Conservation (phyloP, 2,113 vertebrate species). For the Cebidichthys violaceus region DNA sequence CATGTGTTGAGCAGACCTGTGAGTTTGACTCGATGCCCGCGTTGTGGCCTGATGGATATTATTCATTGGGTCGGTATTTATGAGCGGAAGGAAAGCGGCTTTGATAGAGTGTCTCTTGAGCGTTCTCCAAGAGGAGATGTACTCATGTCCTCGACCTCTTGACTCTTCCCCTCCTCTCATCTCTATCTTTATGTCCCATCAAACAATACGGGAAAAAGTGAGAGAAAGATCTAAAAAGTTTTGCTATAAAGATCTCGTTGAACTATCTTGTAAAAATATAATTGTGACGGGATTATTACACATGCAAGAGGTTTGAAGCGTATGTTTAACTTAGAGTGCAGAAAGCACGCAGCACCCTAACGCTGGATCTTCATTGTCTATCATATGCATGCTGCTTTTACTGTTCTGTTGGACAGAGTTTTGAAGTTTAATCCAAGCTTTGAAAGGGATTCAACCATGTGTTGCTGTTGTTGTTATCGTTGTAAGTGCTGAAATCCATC, state of each 20-base stretch:
- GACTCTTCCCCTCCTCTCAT: constrained; percentile 57
- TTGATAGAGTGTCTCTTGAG: constrained; percentile 70
- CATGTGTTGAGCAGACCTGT: constrained; percentile 80
- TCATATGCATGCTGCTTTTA: background rate
- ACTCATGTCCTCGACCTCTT: constrained; percentile 70
- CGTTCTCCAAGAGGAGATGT: constrained; percentile 68
- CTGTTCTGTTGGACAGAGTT: constrained; percentile 18
- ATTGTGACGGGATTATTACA: constrained; percentile 24
- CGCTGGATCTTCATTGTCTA: background rate
- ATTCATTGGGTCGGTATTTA: constrained; percentile 73
- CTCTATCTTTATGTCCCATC: constrained; percentile 59
- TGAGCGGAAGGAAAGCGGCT: constrained; percentile 71
- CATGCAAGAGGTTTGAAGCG: constrained; percentile 17
- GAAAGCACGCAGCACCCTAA: background rate
- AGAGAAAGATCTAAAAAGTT: constrained; percentile 35
- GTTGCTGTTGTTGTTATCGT: constrained; percentile 46
- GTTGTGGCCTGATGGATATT: constrained; percentile 43
- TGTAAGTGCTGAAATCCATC: constrained; percentile 44
- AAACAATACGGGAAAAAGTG: constrained; percentile 40
- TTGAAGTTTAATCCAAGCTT: constrained; percentile 42
- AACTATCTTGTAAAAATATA: constrained; percentile 55
- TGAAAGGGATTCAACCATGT: constrained; percentile 53
- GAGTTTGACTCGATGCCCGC: constrained; percentile 56
- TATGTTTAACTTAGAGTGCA: constrained; percentile 15
- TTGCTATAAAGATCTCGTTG: constrained; percentile 23